Evolutionary conservation across 2,888 invertebrate genomes (phyloP), one percentile per base, ranked within the genome.

Genomic region (Tinea trinotella): DNA sequence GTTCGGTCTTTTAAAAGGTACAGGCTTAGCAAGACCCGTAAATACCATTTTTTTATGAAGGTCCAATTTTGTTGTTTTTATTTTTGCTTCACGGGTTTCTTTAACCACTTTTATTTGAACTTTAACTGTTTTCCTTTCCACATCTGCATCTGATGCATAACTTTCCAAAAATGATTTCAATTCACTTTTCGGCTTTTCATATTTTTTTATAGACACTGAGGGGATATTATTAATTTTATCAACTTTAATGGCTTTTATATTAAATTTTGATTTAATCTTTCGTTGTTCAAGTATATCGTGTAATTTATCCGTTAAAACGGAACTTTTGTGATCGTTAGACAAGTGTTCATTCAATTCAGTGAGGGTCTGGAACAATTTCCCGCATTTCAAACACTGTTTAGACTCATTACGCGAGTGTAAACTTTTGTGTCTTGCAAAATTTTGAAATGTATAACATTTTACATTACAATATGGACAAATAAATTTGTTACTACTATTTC

Each of bases 391-490:
- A 53, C 84, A 84, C 12, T 65, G 67, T 18, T 77, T 71, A 0
- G 56, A 55, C 3, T 67, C 66, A 10, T 65, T 64, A 35, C 65
- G 70, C 3, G 64, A 67, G 53, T 82, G 83, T 5, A 71, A 58
- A n/a, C 64, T 70, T 50, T 74, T 60, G 35, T 85, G 84, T 9
- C 78, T 72, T n/a, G 78, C 66, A 20, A 70, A 81, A 53, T 83
- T 81, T 55, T 83, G 79, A 18, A 61, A 74, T 0, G 84, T 84
- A 15, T 78, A 81, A 44, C 84, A 84, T 44, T 79, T 72, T 58
- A 74, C 74, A 0, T 74, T 65, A 56, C 84, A 85, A 10, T 69
- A 57, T 0, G 62, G 61, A 12, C 84, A 84, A 0, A 71, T 70
- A 1, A 30, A 30, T 30, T n/a, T 7, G n/a, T n/a, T n/a, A n/a